phyloP scores from a whole-genome alignment of 2,888 invertebrate genomes.

The Calameuta filiformis region DNA sequence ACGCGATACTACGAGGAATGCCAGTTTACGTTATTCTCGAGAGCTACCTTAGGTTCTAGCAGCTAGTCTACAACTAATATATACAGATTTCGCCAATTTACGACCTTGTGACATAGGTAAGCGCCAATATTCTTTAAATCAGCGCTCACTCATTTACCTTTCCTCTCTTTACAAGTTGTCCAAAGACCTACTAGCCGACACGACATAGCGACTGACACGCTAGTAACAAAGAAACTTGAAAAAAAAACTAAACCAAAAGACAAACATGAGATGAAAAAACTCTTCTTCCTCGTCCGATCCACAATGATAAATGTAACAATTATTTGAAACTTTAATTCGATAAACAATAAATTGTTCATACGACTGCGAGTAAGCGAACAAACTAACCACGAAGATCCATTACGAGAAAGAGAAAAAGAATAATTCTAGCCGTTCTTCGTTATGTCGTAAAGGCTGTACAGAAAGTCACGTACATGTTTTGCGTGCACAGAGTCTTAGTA shows the following conservation, averaged over 20 bases:
- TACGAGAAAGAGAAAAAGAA: conserved; percentile 16
- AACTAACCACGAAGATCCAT: neutral
- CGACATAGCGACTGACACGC: conserved; percentile 9
- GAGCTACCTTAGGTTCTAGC: neutral
- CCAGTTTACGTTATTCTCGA: conserved; percentile 35
- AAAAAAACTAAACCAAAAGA: neutral
- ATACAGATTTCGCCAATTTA: neutral
- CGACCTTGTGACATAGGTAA: neutral
- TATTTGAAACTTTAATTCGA: neutral
- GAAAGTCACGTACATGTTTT: conserved; percentile 32
- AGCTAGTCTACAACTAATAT: neutral
- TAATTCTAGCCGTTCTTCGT: conserved; percentile 17
- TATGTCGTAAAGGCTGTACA: conserved; percentile 51
- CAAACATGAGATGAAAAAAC: neutral
- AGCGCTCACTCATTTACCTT: neutral
- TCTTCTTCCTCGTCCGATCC: neutral
- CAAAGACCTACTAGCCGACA: neutral
- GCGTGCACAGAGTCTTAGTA: neutral
- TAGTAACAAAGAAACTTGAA: neutral
- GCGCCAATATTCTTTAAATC: neutral
- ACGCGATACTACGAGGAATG: conserved; percentile 49
- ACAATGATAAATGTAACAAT: conserved; percentile 36
- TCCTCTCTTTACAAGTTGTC: neutral
- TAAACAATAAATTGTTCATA: neutral
- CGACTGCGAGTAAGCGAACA: neutral